These are phyloP conservation scores for Scleropages formosus DNA, from an alignment of 2,797 vertebrate species.

Conservation along the genomic window DNA sequence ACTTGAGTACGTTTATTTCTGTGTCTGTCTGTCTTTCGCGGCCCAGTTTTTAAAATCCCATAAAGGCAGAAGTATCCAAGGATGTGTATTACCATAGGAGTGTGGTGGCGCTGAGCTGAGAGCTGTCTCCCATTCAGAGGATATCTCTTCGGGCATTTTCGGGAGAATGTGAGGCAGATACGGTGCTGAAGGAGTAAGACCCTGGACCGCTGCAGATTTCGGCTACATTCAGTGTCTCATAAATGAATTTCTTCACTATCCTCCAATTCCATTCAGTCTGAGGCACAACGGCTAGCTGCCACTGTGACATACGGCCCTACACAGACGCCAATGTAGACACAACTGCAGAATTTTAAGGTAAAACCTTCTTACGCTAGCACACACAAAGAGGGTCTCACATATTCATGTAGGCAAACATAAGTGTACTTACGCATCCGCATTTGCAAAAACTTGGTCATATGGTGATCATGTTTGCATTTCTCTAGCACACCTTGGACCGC, in stretches of 20 bases:
- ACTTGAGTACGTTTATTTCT: neutral
- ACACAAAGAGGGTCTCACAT: neutral
- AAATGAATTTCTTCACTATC: conserved; percentile 15
- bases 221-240: neutral
- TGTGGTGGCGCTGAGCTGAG: neutral
- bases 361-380: neutral
- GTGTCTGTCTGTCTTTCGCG: no score
- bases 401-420: neutral
- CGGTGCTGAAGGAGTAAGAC: neutral
- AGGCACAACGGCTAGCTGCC: neutral
- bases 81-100: neutral
- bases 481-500: no score
- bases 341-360: no score
- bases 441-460: no score
- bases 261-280: conserved; percentile 2
- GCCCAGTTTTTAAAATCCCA: no score
- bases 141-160: neutral
- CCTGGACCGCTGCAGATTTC: neutral
- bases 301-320: neutral
- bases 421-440: neutral
- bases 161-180: neutral
- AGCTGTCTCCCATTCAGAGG: neutral
- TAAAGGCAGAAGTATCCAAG: neutral
- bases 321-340: no score
- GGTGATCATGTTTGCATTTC: no score